phyloP scores from a whole-genome alignment of 2,888 invertebrate species.

The Spodoptera littoralis region DNA sequence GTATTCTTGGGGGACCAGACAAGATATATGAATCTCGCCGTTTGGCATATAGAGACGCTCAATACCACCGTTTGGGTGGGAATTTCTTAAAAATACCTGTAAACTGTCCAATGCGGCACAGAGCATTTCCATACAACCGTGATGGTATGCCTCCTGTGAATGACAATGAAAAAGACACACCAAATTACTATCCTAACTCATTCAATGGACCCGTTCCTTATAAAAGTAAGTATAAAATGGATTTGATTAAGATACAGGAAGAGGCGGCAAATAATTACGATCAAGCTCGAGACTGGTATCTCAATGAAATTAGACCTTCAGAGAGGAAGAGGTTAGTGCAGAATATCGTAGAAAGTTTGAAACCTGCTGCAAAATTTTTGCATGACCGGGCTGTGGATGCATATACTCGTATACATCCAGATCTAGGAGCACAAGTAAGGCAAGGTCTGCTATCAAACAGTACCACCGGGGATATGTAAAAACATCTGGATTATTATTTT shows the following conservation, averaged over 20 bases:
- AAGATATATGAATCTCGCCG: background rate
- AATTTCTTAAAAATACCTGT: background rate
- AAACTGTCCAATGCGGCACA: background rate
- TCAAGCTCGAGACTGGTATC: background rate
- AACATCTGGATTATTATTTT: too few relatives aligned
- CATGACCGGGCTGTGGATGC: background rate
- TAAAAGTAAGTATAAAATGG: background rate
- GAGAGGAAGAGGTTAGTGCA: slow-evolving; percentile 1
- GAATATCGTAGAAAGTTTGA: background rate
- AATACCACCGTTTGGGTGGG: background rate
- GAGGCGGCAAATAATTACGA: background rate
- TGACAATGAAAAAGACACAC: slow-evolving; percentile 1
- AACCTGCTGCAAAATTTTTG: background rate
- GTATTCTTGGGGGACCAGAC: slow-evolving; percentile 89
- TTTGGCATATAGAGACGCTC: background rate
- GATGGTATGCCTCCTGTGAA: background rate
- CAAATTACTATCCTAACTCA: slow-evolving; percentile 5
- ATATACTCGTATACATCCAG: background rate
- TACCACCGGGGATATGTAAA: too few relatives aligned
- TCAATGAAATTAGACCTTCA: slow-evolving; percentile 1
- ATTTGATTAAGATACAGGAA: background rate
- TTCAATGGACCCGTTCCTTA: slow-evolving; percentile 6
- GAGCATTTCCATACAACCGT: background rate
- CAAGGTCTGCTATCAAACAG: too few relatives aligned
- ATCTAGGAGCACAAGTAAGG: background rate